Conservation (phyloP, 2,797 vertebrate genomes). For the Tachyglossus aculeatus region DNA sequence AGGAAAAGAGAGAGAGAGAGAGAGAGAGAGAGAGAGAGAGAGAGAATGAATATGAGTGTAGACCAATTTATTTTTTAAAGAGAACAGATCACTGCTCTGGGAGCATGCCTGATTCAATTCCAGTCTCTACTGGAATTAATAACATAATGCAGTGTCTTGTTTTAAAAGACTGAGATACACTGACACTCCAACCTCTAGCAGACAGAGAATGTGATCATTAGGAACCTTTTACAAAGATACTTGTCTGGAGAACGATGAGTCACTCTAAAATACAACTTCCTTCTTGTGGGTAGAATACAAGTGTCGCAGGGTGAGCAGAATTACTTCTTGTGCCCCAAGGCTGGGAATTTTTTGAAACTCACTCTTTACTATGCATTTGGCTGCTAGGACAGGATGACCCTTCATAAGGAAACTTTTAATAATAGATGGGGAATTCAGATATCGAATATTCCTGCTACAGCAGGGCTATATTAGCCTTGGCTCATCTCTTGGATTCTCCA, state of each 20-base stretch:
- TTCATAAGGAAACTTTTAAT: not conserved
- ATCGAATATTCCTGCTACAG: not conserved
- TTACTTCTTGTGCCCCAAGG: not conserved
- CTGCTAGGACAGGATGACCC: fast-evolving
- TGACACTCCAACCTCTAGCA: not conserved
- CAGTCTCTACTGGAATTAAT: not conserved
- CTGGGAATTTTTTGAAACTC: not conserved
- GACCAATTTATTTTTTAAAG: too few relatives aligned
- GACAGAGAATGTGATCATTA: not conserved
- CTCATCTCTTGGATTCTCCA: not conserved
- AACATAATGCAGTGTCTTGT: not conserved
- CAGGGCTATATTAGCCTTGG: not conserved
- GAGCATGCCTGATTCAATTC: too few relatives aligned
- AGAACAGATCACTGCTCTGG: too few relatives aligned
- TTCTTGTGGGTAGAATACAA: not conserved
- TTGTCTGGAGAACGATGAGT: not conserved
- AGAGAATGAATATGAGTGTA: too few relatives aligned
- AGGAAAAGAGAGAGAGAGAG: too few relatives aligned
- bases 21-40: too few relatives aligned
- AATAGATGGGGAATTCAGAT: too few relatives aligned
- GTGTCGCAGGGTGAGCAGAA: not conserved
- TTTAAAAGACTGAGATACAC: not conserved
- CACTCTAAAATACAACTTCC: not conserved
- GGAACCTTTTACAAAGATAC: not conserved
- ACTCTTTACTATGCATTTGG: not conserved